Evolutionary conservation across 1,140 invertebrate genomes (phyloP).

Genomic region (Leptonema lineaticorne): DNA sequence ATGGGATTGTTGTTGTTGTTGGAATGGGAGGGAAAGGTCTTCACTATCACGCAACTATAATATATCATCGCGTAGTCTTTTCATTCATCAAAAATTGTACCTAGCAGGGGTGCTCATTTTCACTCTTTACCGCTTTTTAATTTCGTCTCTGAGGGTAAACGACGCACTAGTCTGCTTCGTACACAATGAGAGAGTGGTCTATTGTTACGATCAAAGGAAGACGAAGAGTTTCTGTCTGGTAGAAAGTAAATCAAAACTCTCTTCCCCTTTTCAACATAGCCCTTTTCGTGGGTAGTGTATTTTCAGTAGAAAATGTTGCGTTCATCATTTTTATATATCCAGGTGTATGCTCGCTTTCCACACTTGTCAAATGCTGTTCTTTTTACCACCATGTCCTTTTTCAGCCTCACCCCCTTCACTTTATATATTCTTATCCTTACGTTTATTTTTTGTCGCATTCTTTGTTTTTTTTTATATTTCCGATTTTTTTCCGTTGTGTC

Average conservation of each 20-base stretch:
- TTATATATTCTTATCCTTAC: slow-evolving; percentile 3
- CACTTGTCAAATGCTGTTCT: background rate
- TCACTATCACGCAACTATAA: slow-evolving; percentile 13
- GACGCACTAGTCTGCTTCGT: slow-evolving; percentile 18
- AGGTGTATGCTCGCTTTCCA: no score
- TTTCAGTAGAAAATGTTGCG: slow-evolving; percentile 5
- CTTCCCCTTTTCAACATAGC: slow-evolving; percentile 2
- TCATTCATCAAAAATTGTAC: slow-evolving; percentile 1
- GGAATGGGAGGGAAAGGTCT: no score
- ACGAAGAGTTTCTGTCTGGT: slow-evolving; percentile 16
- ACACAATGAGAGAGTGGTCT: slow-evolving; percentile 17
- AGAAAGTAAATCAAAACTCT: slow-evolving; percentile 18
- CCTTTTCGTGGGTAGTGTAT: background rate
- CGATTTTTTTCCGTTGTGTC: background rate
- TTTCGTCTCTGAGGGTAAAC: slow-evolving; percentile 18
- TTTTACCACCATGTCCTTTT: background rate
- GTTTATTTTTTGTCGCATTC: background rate
- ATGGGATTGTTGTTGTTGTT: no score
- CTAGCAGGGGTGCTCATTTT: slow-evolving; percentile 4
- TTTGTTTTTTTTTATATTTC: background rate
- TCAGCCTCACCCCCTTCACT: no score
- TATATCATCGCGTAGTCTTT: background rate
- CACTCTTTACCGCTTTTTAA: slow-evolving; percentile 14
- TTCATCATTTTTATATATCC: slow-evolving; percentile 13
- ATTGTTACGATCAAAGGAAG: slow-evolving; percentile 25